Base-by-base conservation (phyloP, 2,113 vertebrate genomes). In the Tonatia bakeri region DNA sequence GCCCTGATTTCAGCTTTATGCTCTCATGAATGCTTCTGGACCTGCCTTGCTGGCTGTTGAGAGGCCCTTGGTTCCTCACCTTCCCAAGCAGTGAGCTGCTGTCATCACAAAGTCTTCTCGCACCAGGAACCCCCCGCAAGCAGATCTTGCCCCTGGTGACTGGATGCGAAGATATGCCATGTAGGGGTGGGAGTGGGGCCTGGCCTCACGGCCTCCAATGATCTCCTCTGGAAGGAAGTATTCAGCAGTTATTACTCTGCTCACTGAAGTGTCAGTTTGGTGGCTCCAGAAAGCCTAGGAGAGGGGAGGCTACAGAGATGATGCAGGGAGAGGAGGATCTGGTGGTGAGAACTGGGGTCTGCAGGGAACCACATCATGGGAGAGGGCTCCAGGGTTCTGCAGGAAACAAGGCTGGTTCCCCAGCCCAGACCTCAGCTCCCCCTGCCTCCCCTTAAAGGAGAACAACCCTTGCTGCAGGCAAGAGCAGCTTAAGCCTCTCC, bases 61-160 rank as follows among this genome's bases (percentile, higher is more conserved):
- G 47, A 73, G 5, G 16, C 7, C 50, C 13, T 16, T 28, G 38
- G 26, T 40, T 17, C 2, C 91, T 97, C 43, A 98, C 97, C 96
- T 94, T 86, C 96, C 96, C 11, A 3, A 28, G 45, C 97, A 98
- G 52, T 85, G 98, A 50, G 89, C 96, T 28, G 96, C 97, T 0
- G 98, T 97, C 93, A 98, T 45, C 52, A 98, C 96, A 24, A 98
- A 98, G 73, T 98, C 90, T 70, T 96, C 73, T 50, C 81, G 61
- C 17, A 98, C 96, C 43, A 98, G 97, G 50, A 98, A 98, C 0
- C 97, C 97, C 5, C 97, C 96, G 0, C 96, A 98, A 3, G 0
- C 0, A 3, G 0, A 20, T 4, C 0, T 0, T 1, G 7, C 9
- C 3, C 0, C 0, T 9, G 43, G 5, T 33, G 2, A 9, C 14